phyloP scores from a whole-genome alignment of 2,888 invertebrate genomes.

The Ophioninae sp. region DNA sequence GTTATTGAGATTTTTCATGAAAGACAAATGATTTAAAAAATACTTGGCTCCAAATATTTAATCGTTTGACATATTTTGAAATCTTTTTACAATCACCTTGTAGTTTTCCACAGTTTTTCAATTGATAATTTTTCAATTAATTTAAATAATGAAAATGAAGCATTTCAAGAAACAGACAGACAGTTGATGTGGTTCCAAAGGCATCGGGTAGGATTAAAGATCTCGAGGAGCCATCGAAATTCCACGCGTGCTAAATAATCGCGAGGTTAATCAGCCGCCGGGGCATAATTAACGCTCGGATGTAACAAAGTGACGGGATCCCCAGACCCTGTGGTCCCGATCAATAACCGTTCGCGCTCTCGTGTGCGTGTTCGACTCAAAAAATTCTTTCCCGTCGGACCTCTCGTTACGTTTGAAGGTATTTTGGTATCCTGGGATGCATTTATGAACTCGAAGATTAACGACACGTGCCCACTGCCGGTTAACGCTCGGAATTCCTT shows the following conservation, averaged over 20 bases:
- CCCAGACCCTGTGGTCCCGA: constrained; percentile 33
- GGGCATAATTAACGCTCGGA: constrained; percentile 77
- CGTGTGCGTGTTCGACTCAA: constrained; percentile 5
- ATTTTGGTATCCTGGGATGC: constrained; percentile 25
- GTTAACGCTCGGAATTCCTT: constrained; percentile 67
- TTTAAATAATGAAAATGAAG: too few species aligned
- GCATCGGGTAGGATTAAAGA: too few species aligned
- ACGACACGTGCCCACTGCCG: constrained; percentile 67
- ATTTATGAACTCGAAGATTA: constrained; percentile 68
- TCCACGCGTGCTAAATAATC: constrained; percentile 73
- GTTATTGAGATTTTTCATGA: too few species aligned
- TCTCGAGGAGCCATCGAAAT: constrained; percentile 47
- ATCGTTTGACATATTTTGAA: too few species aligned
- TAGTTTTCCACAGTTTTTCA: too few species aligned
- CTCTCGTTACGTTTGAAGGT: constrained; percentile 15
- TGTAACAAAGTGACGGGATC: constrained; percentile 69
- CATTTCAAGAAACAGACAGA: too few species aligned
- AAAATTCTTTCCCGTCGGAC: constrained; percentile 8
- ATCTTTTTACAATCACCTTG: too few species aligned
- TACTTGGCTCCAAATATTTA: too few species aligned
- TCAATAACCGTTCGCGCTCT: constrained; percentile 22
- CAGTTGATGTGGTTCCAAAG: too few species aligned
- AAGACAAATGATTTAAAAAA: too few species aligned
- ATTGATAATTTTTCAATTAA: too few species aligned
- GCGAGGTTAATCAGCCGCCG: constrained; percentile 77